Evolutionary conservation across 2,888 invertebrate genomes (phyloP).

Genomic region (Stegana nigrithorax): DNA sequence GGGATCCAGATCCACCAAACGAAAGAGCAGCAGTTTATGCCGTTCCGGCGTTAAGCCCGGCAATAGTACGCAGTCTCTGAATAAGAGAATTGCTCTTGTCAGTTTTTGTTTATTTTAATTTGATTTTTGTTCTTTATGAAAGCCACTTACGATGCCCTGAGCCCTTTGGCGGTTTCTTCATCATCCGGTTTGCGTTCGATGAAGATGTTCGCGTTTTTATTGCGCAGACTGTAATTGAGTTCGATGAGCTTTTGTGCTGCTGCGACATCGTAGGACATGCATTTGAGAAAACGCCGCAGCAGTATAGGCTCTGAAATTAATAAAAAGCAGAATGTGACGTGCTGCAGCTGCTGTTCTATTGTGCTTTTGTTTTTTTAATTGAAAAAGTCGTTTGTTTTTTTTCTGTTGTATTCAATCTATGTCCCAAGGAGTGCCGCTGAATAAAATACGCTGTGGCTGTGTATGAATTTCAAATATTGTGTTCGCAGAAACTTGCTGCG

Average conservation of each 20-base stretch:
- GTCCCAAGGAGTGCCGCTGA: no score
- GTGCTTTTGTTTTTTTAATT: neutral
- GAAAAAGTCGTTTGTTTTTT: no score
- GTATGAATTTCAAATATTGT: no score
- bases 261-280: constrained; percentile 52
- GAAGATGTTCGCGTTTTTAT: constrained; percentile 71
- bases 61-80: constrained; percentile 52
- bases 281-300: constrained; percentile 56
- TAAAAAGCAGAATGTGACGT: no score
- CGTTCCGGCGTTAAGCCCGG: constrained; percentile 61
- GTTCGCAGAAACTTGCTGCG: no score
- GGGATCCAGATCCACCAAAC: constrained; percentile 53
- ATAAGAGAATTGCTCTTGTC: neutral
- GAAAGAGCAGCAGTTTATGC: constrained; percentile 48
- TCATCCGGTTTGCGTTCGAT: constrained; percentile 69
- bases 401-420: no score
- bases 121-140: neutral
- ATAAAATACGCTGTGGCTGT: no score
- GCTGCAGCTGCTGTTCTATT: no score
- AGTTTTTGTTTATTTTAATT: neutral
- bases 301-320: constrained; percentile 58
- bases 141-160: constrained; percentile 42
- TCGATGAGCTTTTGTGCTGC: constrained; percentile 58
- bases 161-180: constrained; percentile 44
- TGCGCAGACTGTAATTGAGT: constrained; percentile 69